These are phyloP conservation scores for Dolichopus griseipennis DNA, from an alignment of 2,888 invertebrate genomes.

Conservation along the genomic window DNA sequence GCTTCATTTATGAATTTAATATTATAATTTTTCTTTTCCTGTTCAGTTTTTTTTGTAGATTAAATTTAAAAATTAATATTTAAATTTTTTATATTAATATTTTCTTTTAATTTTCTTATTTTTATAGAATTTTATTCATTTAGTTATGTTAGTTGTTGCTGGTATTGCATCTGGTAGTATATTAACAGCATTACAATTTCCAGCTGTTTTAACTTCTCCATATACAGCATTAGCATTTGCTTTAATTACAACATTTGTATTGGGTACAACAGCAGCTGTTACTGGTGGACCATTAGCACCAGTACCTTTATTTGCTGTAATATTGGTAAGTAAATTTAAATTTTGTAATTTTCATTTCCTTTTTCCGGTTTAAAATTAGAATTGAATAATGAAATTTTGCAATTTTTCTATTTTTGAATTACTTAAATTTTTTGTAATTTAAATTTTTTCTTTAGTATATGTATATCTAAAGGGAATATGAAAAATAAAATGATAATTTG, in stretches of 20 bases:
- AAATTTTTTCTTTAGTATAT: too few relatives aligned
- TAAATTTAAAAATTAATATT: not conserved
- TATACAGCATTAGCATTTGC: constrained; percentile 42
- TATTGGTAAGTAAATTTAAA: constrained; percentile 48
- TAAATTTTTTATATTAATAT: constrained; percentile 2
- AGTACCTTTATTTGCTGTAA: constrained; percentile 62
- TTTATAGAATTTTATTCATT: constrained; percentile 32
- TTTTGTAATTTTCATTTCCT: too few relatives aligned
- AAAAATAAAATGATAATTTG: too few relatives aligned
- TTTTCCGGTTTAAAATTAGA: too few relatives aligned
- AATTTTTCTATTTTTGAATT: too few relatives aligned
- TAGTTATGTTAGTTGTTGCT: constrained; percentile 33
- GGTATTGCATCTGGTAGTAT: constrained; percentile 38
- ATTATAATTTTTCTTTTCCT: constrained; percentile 9
- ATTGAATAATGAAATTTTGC: too few relatives aligned
- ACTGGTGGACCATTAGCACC: constrained; percentile 40
- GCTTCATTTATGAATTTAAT: not conserved
- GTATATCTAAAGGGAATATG: too few relatives aligned
- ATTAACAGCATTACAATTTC: constrained; percentile 41
- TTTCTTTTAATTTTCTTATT: constrained; percentile 13
- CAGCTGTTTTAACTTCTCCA: constrained; percentile 41
- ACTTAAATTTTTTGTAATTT: too few relatives aligned
- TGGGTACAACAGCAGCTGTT: constrained; percentile 41
- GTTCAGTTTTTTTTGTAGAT: constrained; percentile 12
- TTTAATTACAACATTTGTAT: constrained; percentile 39